Evolutionary conservation across 2,797 vertebrate species (phyloP), one percentile per base, ranked within the genome.

Genomic region (Sebastes umbrosus): DNA sequence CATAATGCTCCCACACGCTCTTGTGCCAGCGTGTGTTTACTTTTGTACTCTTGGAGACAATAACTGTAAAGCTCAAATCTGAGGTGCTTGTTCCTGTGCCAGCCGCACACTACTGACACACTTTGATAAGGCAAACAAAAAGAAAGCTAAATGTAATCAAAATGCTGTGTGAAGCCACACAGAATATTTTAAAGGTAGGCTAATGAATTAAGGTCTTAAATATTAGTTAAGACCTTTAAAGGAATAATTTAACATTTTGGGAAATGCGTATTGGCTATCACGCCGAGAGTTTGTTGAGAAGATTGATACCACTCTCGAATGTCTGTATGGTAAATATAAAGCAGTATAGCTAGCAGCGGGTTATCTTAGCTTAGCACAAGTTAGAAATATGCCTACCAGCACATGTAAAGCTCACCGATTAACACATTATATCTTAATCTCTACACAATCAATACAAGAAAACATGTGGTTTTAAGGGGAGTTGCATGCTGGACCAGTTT

Each of bases 61-160:
- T 25, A 55, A 75, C 60, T 77, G 68, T 54, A 58, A 54, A 76
- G 84, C 88, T 83, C 64, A 83, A 64, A 73, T 79, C 68, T 73
- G 52, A 84, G 65, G 69, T 68, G 64, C 24, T 83, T 79, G 66
- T 80, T 79, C 80, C 46, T 82, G 70, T 86, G 81, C 86, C 84
- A 91, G 79, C 57, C 18, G 6, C 72, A 65, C 22, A 46, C 31
- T 57, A 79, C 76, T 87, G 90, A 88, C 84, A 90, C 75, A 79
- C 77, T 90, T 85, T 88, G 85, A 93, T 92, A 85, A 86, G 64
- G 54, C 57, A 73, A 79, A 86, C 64, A 43, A 77, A 69, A 85
- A 57, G 31, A 46, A 81, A 62, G 6, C 4, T 6, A 79, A 85
- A 87, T 81, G 73, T 36, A 72, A 82, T 86, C 18, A 77, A 24